Percentiles rank a stretch among this genome's conserved stretches.
These are phyloP conservation scores for Dipodomys merriami DNA, from an alignment of 2,113 vertebrate species.

Conservation along the genomic window DNA sequence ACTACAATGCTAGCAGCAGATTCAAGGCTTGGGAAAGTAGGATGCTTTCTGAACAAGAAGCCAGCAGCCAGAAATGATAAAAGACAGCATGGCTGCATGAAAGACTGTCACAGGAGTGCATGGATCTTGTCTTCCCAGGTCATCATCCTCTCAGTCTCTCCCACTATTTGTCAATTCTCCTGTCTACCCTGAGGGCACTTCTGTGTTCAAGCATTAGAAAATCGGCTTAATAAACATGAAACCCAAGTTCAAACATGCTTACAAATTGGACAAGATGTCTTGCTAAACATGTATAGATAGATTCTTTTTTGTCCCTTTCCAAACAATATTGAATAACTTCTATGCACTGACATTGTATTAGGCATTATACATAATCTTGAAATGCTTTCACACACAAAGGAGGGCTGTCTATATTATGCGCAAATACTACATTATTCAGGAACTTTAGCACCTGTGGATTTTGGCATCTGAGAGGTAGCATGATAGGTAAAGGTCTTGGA, in stretches of 20 bases:
- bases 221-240: no score
- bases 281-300: no score
- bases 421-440: not conserved
- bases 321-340: not conserved
- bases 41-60: not conserved
- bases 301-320: not conserved
- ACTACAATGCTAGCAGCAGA: not conserved
- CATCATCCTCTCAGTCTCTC: fast-evolving
- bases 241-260: no score
- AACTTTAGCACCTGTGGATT: not conserved
- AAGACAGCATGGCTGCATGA: not conserved
- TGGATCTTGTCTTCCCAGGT: no score
- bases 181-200: not conserved
- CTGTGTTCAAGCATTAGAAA: not conserved
- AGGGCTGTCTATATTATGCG: not conserved
- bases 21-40: not conserved
- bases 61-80: not conserved
- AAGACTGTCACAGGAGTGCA: fast-evolving
- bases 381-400: not conserved
- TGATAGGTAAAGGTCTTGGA: no score
- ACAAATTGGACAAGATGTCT: not conserved
- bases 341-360: not conserved
- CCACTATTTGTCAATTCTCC: not conserved
- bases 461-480: not conserved
- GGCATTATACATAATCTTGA: not conserved